A percentile compares a stretch with the other conserved stretches of the same genome.
Conservation (phyloP, 2,113 vertebrate species). For the Gopherus flavomarginatus region DNA sequence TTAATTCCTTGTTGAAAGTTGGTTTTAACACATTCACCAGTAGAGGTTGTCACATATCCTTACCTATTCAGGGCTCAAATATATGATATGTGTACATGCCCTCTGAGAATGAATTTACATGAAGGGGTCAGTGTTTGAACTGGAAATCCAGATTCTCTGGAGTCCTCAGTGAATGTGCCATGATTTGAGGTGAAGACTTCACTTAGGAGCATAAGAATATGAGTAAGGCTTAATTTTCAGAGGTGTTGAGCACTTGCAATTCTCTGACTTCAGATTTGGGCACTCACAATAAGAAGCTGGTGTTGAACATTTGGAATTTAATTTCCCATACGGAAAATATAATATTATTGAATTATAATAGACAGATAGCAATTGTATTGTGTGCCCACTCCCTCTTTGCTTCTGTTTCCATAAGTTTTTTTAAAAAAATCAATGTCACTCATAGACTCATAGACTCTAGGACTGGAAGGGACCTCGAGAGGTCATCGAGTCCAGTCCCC, state of each 20-base stretch:
- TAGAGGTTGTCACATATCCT: slow-evolving; percentile 71
- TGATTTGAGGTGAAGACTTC: neutral
- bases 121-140: neutral
- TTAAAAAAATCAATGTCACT: neutral
- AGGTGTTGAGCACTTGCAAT: neutral
- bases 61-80: neutral
- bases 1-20: neutral
- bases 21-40: slow-evolving; percentile 40
- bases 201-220: neutral
- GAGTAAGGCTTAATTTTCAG: neutral
- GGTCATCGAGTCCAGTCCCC: too few species aligned
- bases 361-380: neutral
- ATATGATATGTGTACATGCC: neutral
- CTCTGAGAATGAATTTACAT: neutral
- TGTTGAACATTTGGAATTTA: neutral
- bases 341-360: neutral
- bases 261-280: neutral
- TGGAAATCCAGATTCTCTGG: neutral
- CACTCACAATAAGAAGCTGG: neutral
- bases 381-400: neutral
- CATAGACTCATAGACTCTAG: too few species aligned
- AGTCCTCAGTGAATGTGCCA: neutral
- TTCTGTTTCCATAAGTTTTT: neutral
- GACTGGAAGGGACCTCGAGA: too few species aligned
- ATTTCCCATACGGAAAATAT: neutral